Evolutionary conservation across 2,888 invertebrate species (phyloP).

Genomic region (Labia minor): DNA sequence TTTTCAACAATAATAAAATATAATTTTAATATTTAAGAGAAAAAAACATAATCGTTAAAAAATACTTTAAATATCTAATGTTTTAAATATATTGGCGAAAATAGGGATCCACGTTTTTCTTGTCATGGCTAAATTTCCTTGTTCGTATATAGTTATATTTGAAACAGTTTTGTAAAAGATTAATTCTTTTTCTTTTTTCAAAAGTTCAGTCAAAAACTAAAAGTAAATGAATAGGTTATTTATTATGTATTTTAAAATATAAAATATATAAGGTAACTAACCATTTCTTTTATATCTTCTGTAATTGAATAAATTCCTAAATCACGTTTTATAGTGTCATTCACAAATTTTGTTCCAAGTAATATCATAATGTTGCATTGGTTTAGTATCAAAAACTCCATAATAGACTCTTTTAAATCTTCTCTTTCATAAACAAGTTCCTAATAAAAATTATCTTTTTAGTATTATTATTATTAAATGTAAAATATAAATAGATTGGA

Average conservation of each 20-base stretch:
- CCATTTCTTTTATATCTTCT: background rate
- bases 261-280: background rate
- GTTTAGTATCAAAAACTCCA: background rate
- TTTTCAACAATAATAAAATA: too few relatives aligned
- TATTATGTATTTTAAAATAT: background rate
- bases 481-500: too few relatives aligned
- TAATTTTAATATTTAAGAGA: too few relatives aligned
- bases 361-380: background rate
- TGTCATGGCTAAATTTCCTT: background rate
- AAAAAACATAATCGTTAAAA: too few relatives aligned
- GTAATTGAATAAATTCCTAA: background rate
- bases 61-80: too few relatives aligned
- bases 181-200: background rate
- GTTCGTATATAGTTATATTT: background rate
- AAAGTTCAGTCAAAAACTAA: background rate
- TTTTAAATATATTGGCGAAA: background rate
- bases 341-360: background rate
- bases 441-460: too few relatives aligned
- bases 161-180: background rate
- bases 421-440: background rate
- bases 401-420: background rate
- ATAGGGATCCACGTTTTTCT: background rate
- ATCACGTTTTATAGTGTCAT: background rate
- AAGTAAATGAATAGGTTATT: background rate
- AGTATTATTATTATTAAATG: too few relatives aligned